phyloP scores from a whole-genome alignment of 1,140 invertebrate genomes.

The Sycophila sp. region DNA sequence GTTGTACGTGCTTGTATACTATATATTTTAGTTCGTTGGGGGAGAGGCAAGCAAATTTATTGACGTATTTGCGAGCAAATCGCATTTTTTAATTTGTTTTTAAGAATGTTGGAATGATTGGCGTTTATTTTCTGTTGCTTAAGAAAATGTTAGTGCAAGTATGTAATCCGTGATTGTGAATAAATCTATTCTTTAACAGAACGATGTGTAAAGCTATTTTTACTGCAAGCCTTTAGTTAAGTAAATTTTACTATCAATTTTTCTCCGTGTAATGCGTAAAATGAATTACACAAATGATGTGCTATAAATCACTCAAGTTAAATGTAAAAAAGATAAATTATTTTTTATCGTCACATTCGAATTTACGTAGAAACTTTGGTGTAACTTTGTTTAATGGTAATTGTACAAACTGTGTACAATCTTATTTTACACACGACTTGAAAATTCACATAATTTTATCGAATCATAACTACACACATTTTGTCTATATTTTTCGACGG shows the following conservation, averaged over 20 bases:
- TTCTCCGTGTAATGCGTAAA: not conserved
- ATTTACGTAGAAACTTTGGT: no score
- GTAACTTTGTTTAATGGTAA: no score
- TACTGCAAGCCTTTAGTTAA: no score
- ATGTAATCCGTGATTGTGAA: conserved; percentile 27
- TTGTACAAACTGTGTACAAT: no score
- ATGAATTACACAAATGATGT: not conserved
- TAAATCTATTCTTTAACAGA: conserved; percentile 29
- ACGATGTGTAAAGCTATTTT: not conserved
- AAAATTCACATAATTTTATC: no score
- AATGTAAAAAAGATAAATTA: not conserved
- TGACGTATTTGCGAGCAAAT: not conserved
- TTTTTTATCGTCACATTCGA: no score
- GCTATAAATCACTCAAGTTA: not conserved
- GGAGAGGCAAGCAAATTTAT: not conserved
- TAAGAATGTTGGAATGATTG: not conserved
- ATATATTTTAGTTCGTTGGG: not conserved
- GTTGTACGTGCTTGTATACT: not conserved
- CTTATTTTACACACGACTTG: no score
- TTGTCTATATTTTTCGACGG: no score
- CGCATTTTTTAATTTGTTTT: not conserved
- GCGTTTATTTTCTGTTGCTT: not conserved
- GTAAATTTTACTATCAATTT: not conserved
- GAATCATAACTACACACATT: no score
- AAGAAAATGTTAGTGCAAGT: conserved; percentile 3